These are phyloP conservation scores for Alethe castanea DNA, from an alignment of 2,113 vertebrate species.

Conservation along the genomic window DNA sequence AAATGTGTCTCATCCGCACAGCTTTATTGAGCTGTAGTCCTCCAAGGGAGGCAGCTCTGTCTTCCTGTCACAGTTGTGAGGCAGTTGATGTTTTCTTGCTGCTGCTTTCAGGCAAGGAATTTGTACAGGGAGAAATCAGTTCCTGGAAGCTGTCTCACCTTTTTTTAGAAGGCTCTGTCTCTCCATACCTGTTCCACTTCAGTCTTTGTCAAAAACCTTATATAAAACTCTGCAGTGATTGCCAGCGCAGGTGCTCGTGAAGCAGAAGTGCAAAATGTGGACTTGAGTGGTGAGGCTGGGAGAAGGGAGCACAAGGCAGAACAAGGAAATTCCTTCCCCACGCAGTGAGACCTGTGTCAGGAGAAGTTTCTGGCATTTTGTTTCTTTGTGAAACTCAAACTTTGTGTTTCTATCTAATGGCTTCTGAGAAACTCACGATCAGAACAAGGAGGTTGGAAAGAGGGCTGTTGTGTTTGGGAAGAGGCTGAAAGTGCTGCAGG, in stretches of 20 bases:
- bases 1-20: rapidly evolving
- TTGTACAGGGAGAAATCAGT: neutral
- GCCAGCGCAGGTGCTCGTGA: neutral
- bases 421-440: neutral
- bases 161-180: neutral
- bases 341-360: rapidly evolving
- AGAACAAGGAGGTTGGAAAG: neutral
- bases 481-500: neutral
- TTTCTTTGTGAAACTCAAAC: neutral
- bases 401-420: neutral
- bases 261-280: neutral
- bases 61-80: neutral
- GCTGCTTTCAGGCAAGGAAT: neutral
- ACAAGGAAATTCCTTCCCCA: neutral
- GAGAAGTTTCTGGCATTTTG: neutral
- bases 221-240: neutral
- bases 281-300: neutral
- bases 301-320: neutral
- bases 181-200: neutral
- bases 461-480: neutral
- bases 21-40: neutral
- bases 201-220: neutral
- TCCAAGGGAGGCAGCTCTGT: neutral
- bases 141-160: neutral
- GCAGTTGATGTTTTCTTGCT: neutral